Percentiles rank a stretch among this genome's conserved stretches.
These are phyloP conservation scores for Desmodus rotundus DNA, from an alignment of 2,113 vertebrate genomes.

Conservation along the genomic window DNA sequence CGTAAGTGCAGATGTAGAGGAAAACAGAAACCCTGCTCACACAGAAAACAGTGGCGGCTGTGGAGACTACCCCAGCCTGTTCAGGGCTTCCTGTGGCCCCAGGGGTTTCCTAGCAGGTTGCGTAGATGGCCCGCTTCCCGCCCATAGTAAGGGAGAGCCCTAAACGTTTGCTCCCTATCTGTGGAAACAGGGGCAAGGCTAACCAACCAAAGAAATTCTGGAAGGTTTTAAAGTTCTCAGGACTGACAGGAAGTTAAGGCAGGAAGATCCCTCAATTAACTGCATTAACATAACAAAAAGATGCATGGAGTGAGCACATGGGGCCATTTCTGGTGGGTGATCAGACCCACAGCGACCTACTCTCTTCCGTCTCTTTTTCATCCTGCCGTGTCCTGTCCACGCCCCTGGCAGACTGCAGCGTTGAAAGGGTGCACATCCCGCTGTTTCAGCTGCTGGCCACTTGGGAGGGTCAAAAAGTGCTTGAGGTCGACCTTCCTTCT, in stretches of 20 bases:
- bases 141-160: neutral
- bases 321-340: neutral
- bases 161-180: neutral
- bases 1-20: neutral
- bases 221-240: neutral
- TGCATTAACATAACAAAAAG: neutral
- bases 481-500: neutral
- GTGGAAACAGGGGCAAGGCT: neutral
- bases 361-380: neutral
- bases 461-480: neutral
- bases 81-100: neutral
- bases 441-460: neutral
- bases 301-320: neutral
- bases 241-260: neutral
- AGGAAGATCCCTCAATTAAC: neutral
- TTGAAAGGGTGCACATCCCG: neutral
- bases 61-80: neutral
- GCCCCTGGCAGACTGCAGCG: neutral
- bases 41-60: neutral
- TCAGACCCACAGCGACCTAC: neutral
- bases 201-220: neutral
- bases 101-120: neutral
- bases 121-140: neutral
- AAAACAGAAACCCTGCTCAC: neutral
- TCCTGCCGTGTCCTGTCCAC: neutral